Base-by-base conservation (phyloP, 2,113 vertebrate species). In the Dipodomys ordii region DNA sequence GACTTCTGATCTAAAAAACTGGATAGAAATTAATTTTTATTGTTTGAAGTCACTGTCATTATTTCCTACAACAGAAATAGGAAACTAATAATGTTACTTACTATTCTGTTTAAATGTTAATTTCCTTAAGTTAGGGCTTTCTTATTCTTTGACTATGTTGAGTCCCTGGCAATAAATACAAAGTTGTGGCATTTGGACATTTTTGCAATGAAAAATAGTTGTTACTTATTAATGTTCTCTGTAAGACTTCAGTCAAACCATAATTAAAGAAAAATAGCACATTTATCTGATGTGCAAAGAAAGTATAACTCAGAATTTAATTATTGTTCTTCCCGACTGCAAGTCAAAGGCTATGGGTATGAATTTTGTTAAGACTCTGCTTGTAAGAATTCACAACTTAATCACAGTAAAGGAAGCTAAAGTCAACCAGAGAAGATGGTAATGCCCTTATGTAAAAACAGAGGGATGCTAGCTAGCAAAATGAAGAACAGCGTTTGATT, bases 141-240 rank as follows among this genome's bases (percentile, higher is more conserved):
- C 8, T 91, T 82, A 23, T 78, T 18, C 7, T 93, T 82, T 44
- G 27, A 91, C 39, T 93, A 65, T 57, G 15, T 88, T 87, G 83
- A 46, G 25, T 35, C 28, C 53, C 16, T 74, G 28, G 46, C 20
- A 57, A 73, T 68, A 91, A 85, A 74, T 88, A 69, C 1, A 78
- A 94, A 71, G 20, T 88, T 77, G 74, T 87, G 74, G n/a, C 46
- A 85, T 67, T 72, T n/a, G 83, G 65, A 91, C 67, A 68, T 57
- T 92, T 95, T 95, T 81, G 20, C 35, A 90, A 25, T 46, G 35
- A 89, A 82, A 87, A 76, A n/a, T 18, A 16, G 53, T 77, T 88
- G 83, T 87, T 95, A 94, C 65, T 87, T 72, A 90, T 93, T 62
- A 72, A 82, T 27, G 4, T 44, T 84, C 44, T 90, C 46, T 18